phyloP scores from a whole-genome alignment of 2,888 invertebrate genomes.

The Acanthosepion lycidas region DNA sequence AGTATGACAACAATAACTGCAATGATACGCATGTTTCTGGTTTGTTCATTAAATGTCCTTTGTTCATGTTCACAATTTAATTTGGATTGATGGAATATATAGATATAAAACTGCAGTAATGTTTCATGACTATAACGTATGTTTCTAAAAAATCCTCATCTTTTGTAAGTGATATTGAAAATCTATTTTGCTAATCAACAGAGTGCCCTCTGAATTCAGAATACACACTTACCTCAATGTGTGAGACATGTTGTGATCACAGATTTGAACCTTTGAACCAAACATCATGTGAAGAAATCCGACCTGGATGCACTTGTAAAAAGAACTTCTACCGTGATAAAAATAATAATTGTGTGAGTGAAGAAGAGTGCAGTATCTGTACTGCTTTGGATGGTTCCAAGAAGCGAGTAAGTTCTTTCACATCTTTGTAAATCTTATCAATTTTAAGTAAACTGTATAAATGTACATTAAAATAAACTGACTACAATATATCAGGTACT shows the following conservation, averaged over 20 bases:
- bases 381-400: slow-evolving; percentile 24
- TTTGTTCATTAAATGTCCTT: no score
- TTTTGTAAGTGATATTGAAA: no score
- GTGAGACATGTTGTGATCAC: not conserved
- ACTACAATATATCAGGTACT: no score
- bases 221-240: not conserved
- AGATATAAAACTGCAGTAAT: no score
- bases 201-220: not conserved
- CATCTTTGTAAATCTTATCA: not conserved
- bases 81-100: no score
- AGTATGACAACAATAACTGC: no score
- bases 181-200: not conserved
- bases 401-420: not conserved
- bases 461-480: no score
- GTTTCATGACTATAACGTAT: no score
- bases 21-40: no score
- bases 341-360: slow-evolving; percentile 12
- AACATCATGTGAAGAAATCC: not conserved
- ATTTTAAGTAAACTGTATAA: not conserved
- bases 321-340: not conserved
- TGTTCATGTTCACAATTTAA: no score
- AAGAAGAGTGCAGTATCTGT: not conserved
- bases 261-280: not conserved
- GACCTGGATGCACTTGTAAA: not conserved
- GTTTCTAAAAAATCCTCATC: no score